These are phyloP conservation scores for Aphodius granarius DNA, from an alignment of 2,888 invertebrate genomes.

Conservation along the genomic window DNA sequence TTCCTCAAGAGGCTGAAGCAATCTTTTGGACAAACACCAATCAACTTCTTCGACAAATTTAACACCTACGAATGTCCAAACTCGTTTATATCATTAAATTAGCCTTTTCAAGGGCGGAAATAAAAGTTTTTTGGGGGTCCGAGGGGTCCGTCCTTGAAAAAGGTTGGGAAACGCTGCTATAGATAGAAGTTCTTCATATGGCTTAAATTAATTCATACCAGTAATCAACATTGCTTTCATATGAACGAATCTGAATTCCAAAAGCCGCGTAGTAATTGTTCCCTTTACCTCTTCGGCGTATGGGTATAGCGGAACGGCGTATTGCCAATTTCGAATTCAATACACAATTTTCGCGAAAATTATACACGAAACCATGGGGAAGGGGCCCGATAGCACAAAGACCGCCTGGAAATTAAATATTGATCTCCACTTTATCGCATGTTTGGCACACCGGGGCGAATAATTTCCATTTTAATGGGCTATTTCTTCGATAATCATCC, in stretches of 20 bases:
- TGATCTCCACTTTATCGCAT: neutral
- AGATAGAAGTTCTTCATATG: too few relatives aligned
- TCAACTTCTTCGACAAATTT: too few relatives aligned
- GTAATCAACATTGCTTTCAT: neutral
- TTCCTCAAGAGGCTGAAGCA: too few relatives aligned
- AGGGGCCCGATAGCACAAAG: slow-evolving; percentile 4
- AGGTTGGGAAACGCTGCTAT: too few relatives aligned
- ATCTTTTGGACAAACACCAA: too few relatives aligned
- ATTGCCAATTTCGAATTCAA: slow-evolving; percentile 3
- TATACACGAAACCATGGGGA: neutral
- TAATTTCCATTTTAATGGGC: neutral
- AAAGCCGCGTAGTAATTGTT: neutral
- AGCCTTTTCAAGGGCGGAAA: too few relatives aligned
- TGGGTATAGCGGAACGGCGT: neutral
- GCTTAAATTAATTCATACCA: neutral
- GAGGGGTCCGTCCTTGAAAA: too few relatives aligned
- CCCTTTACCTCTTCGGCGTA: neutral
- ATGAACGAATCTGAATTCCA: neutral
- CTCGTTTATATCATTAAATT: too few relatives aligned
- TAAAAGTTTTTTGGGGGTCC: too few relatives aligned
- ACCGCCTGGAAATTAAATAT: slow-evolving; percentile 11
- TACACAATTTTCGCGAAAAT: slow-evolving; percentile 3
- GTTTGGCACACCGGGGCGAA: neutral
- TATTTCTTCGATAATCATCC: neutral
- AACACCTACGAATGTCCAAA: too few relatives aligned